phyloP scores from a whole-genome alignment of 2,888 invertebrate genomes.

The Epirrhoe tristata region DNA sequence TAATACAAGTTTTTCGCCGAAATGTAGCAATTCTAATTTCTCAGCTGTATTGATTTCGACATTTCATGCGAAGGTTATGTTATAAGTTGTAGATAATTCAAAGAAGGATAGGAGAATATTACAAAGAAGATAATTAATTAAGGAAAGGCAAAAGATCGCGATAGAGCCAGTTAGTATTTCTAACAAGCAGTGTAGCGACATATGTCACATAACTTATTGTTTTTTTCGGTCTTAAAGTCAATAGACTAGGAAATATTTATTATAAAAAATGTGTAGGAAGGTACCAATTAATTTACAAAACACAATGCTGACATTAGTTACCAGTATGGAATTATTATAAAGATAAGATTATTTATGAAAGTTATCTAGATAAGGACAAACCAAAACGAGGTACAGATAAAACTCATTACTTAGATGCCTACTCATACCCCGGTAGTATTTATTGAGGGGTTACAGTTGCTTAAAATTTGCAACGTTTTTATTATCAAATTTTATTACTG shows the following conservation, averaged over 20 bases:
- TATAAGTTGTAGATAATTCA: too few species aligned
- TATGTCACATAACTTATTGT: too few species aligned
- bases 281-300: conserved; percentile 9
- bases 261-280: background rate
- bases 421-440: background rate
- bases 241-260: too few species aligned
- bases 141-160: too few species aligned
- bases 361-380: conserved; percentile 16
- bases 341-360: conserved; percentile 50
- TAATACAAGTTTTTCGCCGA: conserved; percentile 11
- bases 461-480: too few species aligned
- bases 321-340: conserved; percentile 44
- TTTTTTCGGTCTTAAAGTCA: too few species aligned
- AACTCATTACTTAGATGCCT: conserved; percentile 1
- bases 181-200: too few species aligned
- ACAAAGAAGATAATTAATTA: too few species aligned
- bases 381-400: conserved; percentile 11
- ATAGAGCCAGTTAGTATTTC: too few species aligned
- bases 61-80: too few species aligned
- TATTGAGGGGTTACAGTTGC: background rate
- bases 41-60: background rate
- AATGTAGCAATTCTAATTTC: background rate
- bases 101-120: too few species aligned
- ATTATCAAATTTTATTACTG: too few species aligned
- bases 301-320: conserved; percentile 3